A percentile compares a stretch with the other conserved stretches of the same genome.
phyloP scores from a whole-genome alignment of 2,113 vertebrate species.

The Psittacara wagleri region DNA sequence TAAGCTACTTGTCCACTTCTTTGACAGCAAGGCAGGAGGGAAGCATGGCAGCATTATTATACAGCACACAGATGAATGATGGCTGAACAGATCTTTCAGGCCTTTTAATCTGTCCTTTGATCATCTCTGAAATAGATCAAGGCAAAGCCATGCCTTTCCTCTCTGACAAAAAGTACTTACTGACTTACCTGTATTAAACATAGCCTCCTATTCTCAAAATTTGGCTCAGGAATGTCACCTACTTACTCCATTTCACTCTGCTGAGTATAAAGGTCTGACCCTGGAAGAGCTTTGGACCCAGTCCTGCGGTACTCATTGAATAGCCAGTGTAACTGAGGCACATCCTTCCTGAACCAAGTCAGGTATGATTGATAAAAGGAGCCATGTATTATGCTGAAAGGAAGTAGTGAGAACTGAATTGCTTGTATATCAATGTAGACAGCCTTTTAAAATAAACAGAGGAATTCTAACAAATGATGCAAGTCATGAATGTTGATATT shows the following conservation, averaged over 20 bases:
- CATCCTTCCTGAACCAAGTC: neutral
- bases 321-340: neutral
- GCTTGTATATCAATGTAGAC: neutral
- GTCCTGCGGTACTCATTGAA: neutral
- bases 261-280: neutral
- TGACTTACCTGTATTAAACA: neutral
- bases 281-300: neutral
- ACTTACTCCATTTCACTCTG: neutral
- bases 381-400: neutral
- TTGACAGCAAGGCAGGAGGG: neutral
- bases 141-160: constrained; percentile 10
- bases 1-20: neutral
- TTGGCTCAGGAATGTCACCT: neutral
- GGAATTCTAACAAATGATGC: constrained; percentile 5
- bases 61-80: neutral
- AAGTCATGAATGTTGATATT: constrained; percentile 15
- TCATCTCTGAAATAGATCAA: constrained; percentile 42
- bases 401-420: neutral
- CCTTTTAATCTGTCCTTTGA: constrained; percentile 39
- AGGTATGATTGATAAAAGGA: neutral
- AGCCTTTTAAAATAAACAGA: neutral
- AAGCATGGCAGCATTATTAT: neutral
- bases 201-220: neutral
- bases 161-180: neutral
- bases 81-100: neutral